phyloP scores from a whole-genome alignment of 2,113 vertebrate species.

The Gadus chalcogrammus region DNA sequence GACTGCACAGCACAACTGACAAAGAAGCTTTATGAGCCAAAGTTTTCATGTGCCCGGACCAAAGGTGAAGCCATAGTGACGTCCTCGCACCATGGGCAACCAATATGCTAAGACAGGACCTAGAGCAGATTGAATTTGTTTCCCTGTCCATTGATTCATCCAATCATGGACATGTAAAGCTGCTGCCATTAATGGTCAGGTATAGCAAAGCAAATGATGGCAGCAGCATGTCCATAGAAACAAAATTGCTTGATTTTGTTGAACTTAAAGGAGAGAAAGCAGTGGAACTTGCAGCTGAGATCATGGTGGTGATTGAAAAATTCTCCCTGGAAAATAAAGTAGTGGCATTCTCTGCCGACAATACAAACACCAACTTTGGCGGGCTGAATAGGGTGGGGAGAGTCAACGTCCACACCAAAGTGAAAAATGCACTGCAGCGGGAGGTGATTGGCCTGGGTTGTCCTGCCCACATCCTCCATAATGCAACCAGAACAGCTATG shows the following conservation, averaged over 20 bases:
- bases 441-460: not conserved
- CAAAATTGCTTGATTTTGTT: constrained; percentile 3
- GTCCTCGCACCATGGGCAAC: constrained; percentile 6
- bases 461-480: not conserved
- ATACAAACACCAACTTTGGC: too few relatives aligned
- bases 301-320: constrained; percentile 2
- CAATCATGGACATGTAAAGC: not conserved
- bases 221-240: not conserved
- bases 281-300: constrained; percentile 4
- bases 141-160: constrained; percentile 1
- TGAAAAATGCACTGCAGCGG: not conserved
- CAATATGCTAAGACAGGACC: not conserved
- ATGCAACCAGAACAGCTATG: not conserved
- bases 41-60: too few relatives aligned
- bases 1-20: too few relatives aligned
- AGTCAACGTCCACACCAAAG: constrained; percentile 4
- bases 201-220: not conserved
- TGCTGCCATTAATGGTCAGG: not conserved
- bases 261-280: not conserved
- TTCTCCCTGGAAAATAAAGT: too few relatives aligned
- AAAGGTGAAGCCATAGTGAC: constrained; percentile 1
- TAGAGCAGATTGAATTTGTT: constrained; percentile 6
- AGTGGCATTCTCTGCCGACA: not conserved
- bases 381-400: constrained; percentile 2
- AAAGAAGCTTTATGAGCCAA: too few relatives aligned